A percentile compares a stretch with the other conserved stretches of the same genome.
Evolutionary conservation across 2,113 vertebrate genomes (phyloP).

Genomic region (Dissostichus mawsoni): DNA sequence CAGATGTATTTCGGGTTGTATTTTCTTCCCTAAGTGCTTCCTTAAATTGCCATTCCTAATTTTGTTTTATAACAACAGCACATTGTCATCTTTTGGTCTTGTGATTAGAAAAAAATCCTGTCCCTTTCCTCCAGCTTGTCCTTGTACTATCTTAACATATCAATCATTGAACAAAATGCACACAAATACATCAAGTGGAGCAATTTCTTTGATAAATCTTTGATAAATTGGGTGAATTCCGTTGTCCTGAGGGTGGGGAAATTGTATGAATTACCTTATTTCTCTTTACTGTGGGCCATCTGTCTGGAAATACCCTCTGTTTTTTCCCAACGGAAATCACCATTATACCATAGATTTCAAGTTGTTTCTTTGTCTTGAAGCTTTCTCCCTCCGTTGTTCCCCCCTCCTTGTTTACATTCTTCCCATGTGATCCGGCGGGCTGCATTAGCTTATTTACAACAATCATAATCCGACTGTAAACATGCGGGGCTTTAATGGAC

Average conservation of each 20-base stretch:
- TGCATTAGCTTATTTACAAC: constrained; percentile 76
- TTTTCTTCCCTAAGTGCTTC: constrained; percentile 78
- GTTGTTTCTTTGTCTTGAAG: constrained; percentile 28
- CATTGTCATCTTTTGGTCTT: constrained; percentile 36
- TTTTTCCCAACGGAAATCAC: constrained; percentile 38
- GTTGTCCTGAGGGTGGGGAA: constrained; percentile 28
- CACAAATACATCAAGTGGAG: constrained; percentile 37
- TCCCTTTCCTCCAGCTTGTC: not conserved
- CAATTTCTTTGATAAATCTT: constrained; percentile 25
- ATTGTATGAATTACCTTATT: constrained; percentile 23
- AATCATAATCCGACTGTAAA: constrained; percentile 78
- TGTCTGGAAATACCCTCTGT: constrained; percentile 40
- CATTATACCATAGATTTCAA: not conserved
- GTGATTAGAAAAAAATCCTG: constrained; percentile 24
- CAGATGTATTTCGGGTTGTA: constrained; percentile 71
- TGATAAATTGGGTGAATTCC: constrained; percentile 6
- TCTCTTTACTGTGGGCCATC: not conserved
- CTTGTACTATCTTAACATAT: too few relatives aligned
- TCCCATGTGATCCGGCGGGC: constrained; percentile 58
- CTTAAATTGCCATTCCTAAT: constrained; percentile 77
- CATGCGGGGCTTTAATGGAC: constrained; percentile 70
- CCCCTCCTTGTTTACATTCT: constrained; percentile 49
- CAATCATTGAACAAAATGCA: constrained; percentile 23
- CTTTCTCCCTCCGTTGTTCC: not conserved
- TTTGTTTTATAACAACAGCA: constrained; percentile 53